phyloP scores from a whole-genome alignment of 2,113 vertebrate species.

The Arenaria interpres region DNA sequence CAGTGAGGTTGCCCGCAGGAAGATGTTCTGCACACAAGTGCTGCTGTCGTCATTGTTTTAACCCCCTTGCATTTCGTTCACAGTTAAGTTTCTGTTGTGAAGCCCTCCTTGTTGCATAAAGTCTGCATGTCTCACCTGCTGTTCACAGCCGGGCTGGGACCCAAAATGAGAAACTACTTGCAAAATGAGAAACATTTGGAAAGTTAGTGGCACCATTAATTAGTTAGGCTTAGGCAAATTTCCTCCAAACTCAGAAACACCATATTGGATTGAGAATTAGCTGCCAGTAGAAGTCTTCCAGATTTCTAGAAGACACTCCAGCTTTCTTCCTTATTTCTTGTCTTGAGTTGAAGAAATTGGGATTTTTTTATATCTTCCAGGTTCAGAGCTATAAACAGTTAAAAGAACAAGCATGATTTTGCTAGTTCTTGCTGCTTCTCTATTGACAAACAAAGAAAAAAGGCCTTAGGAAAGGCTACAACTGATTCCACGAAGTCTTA shows the following conservation, averaged over 20 bases:
- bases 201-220: not conserved
- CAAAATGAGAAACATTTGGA: not conserved
- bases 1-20: not conserved
- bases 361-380: not conserved
- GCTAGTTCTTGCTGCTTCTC: not conserved
- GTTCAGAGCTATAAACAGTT: not conserved
- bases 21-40: not conserved
- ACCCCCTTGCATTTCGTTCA: not conserved
- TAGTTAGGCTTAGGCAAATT: slow-evolving; percentile 24
- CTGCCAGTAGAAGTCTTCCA: not conserved
- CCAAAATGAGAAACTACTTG: not conserved
- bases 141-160: not conserved
- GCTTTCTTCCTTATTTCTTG: not conserved
- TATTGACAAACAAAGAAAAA: not conserved
- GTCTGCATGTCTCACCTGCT: not conserved
- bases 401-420: not conserved
- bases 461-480: not conserved
- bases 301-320: not conserved
- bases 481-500: not conserved
- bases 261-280: slow-evolving; percentile 10
- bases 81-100: not conserved
- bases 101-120: not conserved
- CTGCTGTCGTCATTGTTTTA: not conserved
- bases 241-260: not conserved
- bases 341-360: not conserved